Evolutionary conservation across 2,888 invertebrate species (phyloP), one percentile per base, ranked within the genome.

Genomic region (Leucophenga maculata): DNA sequence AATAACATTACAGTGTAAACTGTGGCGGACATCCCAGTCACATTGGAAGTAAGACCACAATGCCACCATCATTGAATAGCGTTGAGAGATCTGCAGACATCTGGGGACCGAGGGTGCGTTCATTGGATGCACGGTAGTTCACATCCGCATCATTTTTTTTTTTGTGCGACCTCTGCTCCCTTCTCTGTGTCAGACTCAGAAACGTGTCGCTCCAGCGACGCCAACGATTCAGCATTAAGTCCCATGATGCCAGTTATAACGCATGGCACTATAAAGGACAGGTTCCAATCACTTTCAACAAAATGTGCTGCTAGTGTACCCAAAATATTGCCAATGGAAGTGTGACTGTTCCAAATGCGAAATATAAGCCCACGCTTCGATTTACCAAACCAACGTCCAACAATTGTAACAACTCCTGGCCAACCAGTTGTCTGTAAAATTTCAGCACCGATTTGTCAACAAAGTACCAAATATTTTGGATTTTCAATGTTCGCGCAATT

Each of bases 291-390:
- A 0, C 87, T 89, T 85, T 96, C 95, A 13, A 98, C 96, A 88
- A 93, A 98, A 64, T 91, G 88, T 0, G 95, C 95, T 0, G 98
- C 97, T 78, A 97, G 85, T 0, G 95, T 84, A 85, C 97, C 97
- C 69, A 98, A 87, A 82, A 98, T 98, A 87, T 98, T 99, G 48
- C 98, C 98, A 11, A 98, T 91, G 0, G 97, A 97, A 0, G 98
- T 98, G 82, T 98, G 98, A 0, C 97, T 97, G 89, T 98, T 98
- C 98, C 98, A 98, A 6, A 98, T 91, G 13, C 98, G 98, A 89
- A 98, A 98, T 73, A 98, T 95, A 26, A 98, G 90, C 0, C 96
- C 97, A 75, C 95, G 91, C 88, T 96, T 97, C 48, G 93, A 92
- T 89, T 95, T 95, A 0, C 97, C 98, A 90, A 96, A 98, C 98